Conservation (phyloP, 2,797 vertebrate genomes). For the Diceros bicornis region DNA sequence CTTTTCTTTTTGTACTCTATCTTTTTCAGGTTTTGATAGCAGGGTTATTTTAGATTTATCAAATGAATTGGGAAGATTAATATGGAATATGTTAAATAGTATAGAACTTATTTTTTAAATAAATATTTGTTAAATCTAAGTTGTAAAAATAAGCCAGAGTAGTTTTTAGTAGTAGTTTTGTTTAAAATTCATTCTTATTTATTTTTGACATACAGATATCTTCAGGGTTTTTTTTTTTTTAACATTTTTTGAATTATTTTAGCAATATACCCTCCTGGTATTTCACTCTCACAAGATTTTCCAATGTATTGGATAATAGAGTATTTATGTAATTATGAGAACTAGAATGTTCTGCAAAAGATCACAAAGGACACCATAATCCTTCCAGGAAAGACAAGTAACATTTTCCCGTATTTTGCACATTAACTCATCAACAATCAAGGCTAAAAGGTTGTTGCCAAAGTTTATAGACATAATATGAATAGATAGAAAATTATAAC, state of each 20-base stretch:
- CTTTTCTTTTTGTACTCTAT: not conserved
- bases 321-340: slow-evolving; percentile 10
- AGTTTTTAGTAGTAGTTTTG: not conserved
- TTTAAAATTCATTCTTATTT: not conserved
- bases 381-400: slow-evolving; percentile 8
- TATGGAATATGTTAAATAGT: not conserved
- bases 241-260: not conserved
- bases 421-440: not conserved
- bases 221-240: not conserved
- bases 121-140: not conserved
- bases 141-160: not conserved
- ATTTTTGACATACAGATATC: not conserved
- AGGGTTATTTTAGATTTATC: not conserved
- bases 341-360: not conserved
- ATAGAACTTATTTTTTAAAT: not conserved
- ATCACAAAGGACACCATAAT: not conserved
- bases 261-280: not conserved
- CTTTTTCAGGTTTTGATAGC: not conserved
- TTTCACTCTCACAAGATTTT: slow-evolving; percentile 21
- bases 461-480: not conserved
- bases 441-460: not conserved
- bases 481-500: slow-evolving; percentile 5
- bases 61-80: not conserved
- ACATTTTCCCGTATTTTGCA: slow-evolving; percentile 12
- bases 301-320: not conserved